Evolutionary conservation across 92 coral and sea anemone species (phyloP), one percentile per base, ranked within the genome.

Genomic region (Montipora capitata): DNA sequence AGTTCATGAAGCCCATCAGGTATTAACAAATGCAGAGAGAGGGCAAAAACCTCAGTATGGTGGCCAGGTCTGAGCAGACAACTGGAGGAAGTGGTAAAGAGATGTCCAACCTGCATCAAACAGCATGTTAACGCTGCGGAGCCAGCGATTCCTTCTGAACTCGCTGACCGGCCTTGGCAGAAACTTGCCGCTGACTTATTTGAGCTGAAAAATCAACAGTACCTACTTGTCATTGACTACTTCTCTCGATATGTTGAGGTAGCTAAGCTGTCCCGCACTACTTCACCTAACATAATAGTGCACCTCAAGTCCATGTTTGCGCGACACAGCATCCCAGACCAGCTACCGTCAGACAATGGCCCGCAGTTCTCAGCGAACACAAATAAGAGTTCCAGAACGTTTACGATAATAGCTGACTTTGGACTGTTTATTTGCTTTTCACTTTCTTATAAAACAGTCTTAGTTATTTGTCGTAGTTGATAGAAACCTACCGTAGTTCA

Each of bases 21-120:
- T 0, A 88, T 92, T 18, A 51, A 67, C 56, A 88, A 84, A 71
- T 87, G 91, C 76, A 43, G 94, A 16, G 94, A 68, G 40, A 11
- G 68, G 78, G 92, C 90, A 11, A 87, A 78, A 61, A 40, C 62
- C 14, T 78, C 90, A 10, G 95, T 84, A 20, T 88, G 95, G 85
- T 92, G 90, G 92, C 95, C 90, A 9, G 92, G 90, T 27, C 35
- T 27, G 35, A 27, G 35, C 35, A 27, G 35, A 27, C 35, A 27
- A 27, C 35, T 27, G 35, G 35, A 1, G 35, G 35, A 27, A 27
- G 35, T 27, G 35, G 35, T 27, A 1, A 27, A 27, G 27, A 27
- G 72, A 51, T 87, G 94, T 57, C 86, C 80, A 7, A 57, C 62
- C 3, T 91, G 91, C 62, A 74, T 71, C 52, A 91, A 83, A 63